Evolutionary conservation across 2,797 vertebrate genomes (phyloP).

Genomic region (Centroberyx gerrardi): DNA sequence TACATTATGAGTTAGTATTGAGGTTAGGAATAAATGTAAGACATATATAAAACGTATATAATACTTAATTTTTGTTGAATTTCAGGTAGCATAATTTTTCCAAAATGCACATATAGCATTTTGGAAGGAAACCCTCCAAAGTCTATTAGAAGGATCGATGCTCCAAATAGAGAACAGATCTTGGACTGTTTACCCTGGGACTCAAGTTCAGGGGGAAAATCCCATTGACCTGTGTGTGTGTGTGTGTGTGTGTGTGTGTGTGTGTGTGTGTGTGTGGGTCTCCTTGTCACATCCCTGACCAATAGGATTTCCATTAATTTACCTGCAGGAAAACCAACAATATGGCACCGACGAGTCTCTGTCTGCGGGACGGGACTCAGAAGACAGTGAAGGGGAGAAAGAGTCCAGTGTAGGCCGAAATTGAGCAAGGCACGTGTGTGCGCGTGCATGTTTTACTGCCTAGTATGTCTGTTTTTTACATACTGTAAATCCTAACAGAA

Average conservation of each 20-base stretch:
- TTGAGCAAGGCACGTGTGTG: conserved; percentile 2
- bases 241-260: background rate
- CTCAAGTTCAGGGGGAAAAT: conserved; percentile 40
- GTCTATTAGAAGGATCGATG: too few species aligned
- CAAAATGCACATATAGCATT: too few species aligned
- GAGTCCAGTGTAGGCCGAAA: too few species aligned
- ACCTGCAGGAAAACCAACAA: conserved; percentile 42
- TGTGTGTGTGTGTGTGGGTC: conserved; percentile 1
- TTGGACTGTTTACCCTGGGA: conserved; percentile 26
- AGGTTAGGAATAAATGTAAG: too few species aligned
- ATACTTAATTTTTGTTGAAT: too few species aligned
- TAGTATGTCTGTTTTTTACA: background rate
- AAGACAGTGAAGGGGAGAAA: background rate
- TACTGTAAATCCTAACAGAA: too few species aligned
- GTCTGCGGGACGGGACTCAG: conserved; percentile 32
- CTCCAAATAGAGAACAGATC: conserved; percentile 15
- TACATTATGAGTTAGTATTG: too few species aligned
- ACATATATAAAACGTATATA: too few species aligned
- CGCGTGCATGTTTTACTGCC: conserved; percentile 29
- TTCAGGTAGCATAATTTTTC: too few species aligned
- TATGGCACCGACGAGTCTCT: conserved; percentile 4
- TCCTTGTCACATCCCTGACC: conserved; percentile 10
- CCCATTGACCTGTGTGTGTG: conserved; percentile 22
- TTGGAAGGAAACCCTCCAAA: too few species aligned
- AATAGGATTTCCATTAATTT: conserved; percentile 60